Conservation (phyloP, 2,113 vertebrate genomes). For the Callipepla squamata region DNA sequence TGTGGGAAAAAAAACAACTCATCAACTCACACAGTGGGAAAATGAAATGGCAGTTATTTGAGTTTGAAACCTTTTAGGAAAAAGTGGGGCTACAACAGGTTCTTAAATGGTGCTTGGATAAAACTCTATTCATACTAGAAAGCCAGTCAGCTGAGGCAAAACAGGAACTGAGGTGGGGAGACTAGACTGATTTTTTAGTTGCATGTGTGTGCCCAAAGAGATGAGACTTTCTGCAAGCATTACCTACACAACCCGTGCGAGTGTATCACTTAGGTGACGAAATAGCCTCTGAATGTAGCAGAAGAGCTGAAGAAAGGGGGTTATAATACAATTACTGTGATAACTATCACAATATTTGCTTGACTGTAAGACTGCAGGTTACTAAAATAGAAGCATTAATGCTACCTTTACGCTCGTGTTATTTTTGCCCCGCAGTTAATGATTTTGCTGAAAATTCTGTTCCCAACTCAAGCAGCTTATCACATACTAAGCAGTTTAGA, state of each 20-base stretch:
- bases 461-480: not conserved
- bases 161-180: not conserved
- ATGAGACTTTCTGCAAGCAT: not conserved
- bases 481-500: not conserved
- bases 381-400: not conserved
- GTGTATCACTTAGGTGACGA: not conserved
- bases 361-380: not conserved
- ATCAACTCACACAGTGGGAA: not conserved
- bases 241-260: not conserved
- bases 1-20: not conserved
- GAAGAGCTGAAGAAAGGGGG: not conserved
- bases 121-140: not conserved
- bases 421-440: not conserved
- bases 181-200: not conserved
- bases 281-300: not conserved
- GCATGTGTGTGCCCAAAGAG: not conserved
- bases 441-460: not conserved
- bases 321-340: not conserved
- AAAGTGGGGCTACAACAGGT: not conserved
- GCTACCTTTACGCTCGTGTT: not conserved
- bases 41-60: not conserved
- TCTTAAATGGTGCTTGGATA: not conserved
- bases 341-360: not conserved
- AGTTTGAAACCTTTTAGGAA: not conserved
- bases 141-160: not conserved